phyloP scores from a whole-genome alignment of 2,888 invertebrate genomes.

The Philaethria dido region DNA sequence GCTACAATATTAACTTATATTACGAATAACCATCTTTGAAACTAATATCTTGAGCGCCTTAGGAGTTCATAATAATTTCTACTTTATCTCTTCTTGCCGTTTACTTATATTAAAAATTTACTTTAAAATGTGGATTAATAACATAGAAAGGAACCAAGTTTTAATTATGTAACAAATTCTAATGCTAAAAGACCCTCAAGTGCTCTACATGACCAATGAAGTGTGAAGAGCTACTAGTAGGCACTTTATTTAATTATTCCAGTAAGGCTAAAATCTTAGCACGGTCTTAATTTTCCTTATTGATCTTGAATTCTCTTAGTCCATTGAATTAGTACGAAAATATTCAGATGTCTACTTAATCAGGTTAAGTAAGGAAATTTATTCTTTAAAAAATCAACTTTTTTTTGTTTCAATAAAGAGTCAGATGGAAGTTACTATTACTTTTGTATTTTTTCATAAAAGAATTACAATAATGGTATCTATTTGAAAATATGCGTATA shows the following conservation, averaged over 20 bases:
- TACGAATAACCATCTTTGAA: slow-evolving; percentile 14
- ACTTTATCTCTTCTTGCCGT: slow-evolving; percentile 9
- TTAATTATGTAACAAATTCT: background rate
- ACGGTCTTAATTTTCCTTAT: background rate
- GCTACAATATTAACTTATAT: slow-evolving; percentile 14
- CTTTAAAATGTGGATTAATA: background rate
- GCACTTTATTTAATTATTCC: background rate
- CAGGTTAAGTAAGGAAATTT: slow-evolving; percentile 8
- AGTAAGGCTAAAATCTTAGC: no score
- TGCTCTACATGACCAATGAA: background rate
- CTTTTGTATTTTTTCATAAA: background rate
- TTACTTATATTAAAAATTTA: background rate
- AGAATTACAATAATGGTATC: background rate
- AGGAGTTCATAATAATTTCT: slow-evolving; percentile 11
- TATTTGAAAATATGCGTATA: background rate
- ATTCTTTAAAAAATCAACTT: background rate
- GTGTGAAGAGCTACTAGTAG: background rate
- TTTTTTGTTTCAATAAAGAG: background rate
- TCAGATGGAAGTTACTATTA: background rate
- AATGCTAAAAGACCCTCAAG: background rate
- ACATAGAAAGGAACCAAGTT: background rate
- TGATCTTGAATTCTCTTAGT: background rate
- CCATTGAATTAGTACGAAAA: slow-evolving; percentile 3
- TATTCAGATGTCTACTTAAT: slow-evolving; percentile 2
- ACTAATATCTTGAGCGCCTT: slow-evolving; percentile 20